phyloP scores from a whole-genome alignment of 2,113 vertebrate species.

The Spizaetus ornatus region DNA sequence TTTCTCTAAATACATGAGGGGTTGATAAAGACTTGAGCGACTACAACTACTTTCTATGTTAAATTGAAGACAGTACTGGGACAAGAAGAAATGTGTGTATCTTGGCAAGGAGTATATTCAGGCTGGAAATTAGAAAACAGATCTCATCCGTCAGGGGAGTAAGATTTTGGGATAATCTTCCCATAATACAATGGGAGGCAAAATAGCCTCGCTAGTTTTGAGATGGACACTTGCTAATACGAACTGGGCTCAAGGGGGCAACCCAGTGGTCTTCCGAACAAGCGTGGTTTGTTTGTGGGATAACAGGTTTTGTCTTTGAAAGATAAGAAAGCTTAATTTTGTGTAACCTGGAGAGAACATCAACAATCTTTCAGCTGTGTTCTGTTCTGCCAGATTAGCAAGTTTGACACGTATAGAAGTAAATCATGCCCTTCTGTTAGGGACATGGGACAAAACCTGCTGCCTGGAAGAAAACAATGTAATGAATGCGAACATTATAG shows the following conservation, averaged over 20 bases:
- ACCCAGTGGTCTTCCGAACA: neutral
- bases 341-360: neutral
- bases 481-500: neutral
- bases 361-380: neutral
- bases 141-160: neutral
- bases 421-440: neutral
- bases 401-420: neutral
- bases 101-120: neutral
- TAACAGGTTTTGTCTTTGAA: neutral
- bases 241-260: neutral
- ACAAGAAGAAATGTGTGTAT: neutral
- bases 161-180: neutral
- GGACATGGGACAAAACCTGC: neutral
- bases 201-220: neutral
- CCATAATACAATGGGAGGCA: neutral
- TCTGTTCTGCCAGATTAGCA: neutral
- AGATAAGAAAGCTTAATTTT: neutral
- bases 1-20: neutral
- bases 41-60: neutral
- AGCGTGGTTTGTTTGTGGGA: neutral
- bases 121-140: neutral
- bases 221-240: neutral
- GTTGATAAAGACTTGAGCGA: neutral
- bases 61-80: neutral
- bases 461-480: neutral